phyloP scores from a whole-genome alignment of 2,888 invertebrate genomes.

The Pollenia angustigena region DNA sequence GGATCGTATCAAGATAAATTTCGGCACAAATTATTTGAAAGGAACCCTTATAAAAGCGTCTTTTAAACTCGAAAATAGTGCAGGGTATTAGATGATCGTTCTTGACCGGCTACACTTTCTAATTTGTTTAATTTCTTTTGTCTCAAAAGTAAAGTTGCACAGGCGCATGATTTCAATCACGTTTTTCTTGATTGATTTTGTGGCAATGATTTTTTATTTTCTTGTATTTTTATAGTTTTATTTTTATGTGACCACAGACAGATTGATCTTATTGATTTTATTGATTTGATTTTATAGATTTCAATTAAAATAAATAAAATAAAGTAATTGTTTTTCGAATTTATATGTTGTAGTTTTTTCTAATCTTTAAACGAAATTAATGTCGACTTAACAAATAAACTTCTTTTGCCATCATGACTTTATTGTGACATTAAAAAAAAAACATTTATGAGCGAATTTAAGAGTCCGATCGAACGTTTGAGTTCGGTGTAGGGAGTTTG shows the following conservation, averaged over 20 bases:
- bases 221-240: constrained; percentile 9
- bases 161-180: constrained; percentile 17
- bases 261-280: constrained; percentile 40
- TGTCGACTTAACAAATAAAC: constrained; percentile 13
- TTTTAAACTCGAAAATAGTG: no score
- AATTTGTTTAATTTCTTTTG: constrained; percentile 9
- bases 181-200: not conserved
- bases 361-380: not conserved
- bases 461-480: no score
- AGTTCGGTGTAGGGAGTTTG: no score
- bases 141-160: constrained; percentile 4
- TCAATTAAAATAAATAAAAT: constrained; percentile 36
- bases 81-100: no score
- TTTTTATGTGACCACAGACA: constrained; percentile 34
- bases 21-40: no score
- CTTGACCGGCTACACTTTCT: not conserved
- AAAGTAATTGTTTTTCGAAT: constrained; percentile 16
- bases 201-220: constrained; percentile 8
- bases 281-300: constrained; percentile 42
- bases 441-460: not conserved
- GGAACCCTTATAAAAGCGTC: no score
- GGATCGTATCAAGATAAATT: no score
- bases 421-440: constrained; percentile 30
- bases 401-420: constrained; percentile 48
- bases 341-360: constrained; percentile 12